These are phyloP conservation scores for Odontesthes bonariensis DNA, from an alignment of 2,113 vertebrate species.

Conservation along the genomic window DNA sequence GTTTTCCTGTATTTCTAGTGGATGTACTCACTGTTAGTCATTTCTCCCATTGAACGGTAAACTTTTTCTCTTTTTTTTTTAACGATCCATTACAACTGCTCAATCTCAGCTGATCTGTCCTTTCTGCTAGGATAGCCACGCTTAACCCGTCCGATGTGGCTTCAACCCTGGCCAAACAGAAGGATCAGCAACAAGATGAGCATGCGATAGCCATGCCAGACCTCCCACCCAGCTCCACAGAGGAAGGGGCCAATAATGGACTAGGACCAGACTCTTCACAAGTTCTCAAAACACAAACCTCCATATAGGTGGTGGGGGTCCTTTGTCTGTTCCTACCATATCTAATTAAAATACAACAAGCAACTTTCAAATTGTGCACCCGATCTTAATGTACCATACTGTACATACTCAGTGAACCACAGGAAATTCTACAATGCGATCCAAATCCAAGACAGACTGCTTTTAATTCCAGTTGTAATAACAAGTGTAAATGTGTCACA, in stretches of 20 bases:
- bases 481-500: conserved; percentile 34
- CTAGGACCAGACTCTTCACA: conserved; percentile 55
- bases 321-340: conserved; percentile 12
- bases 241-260: conserved; percentile 39
- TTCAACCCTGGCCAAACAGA: conserved; percentile 52
- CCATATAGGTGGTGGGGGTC: conserved; percentile 36
- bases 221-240: conserved; percentile 40
- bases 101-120: conserved; percentile 14
- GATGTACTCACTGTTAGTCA: background rate
- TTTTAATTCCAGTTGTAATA: conserved; percentile 29
- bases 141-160: conserved; percentile 54
- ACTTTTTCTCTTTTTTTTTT: background rate
- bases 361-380: conserved; percentile 24
- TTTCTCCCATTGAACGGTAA: background rate
- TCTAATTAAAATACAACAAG: conserved; percentile 23
- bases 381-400: background rate
- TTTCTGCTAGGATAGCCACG: conserved; percentile 58
- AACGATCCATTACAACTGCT: background rate
- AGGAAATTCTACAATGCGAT: background rate
- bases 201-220: conserved; percentile 62
- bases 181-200: conserved; percentile 44
- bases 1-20: background rate
- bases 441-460: conserved; percentile 20
- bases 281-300: conserved; percentile 62
- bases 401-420: conserved; percentile 8